Conservation (phyloP, 1,140 invertebrate genomes). For the Hyles vespertilio region DNA sequence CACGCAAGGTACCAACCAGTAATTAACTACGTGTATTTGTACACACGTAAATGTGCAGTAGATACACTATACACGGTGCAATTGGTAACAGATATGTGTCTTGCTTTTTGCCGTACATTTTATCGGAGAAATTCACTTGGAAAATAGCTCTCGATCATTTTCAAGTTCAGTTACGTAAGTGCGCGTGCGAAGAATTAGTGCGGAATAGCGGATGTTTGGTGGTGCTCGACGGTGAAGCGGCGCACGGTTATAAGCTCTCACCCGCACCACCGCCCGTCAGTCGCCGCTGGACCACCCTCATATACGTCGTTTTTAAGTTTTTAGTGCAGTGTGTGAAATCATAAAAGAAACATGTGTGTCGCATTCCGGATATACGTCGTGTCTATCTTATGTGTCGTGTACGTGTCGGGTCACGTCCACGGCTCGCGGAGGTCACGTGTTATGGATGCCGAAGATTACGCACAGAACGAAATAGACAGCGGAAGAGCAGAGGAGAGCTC, state of each 20-base stretch:
- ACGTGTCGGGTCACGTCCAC: slow-evolving; percentile 58
- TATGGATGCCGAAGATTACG: slow-evolving; percentile 58
- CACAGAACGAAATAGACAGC: slow-evolving; percentile 68
- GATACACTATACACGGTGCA: slow-evolving; percentile 29
- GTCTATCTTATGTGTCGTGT: slow-evolving; percentile 56
- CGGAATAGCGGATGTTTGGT: slow-evolving; percentile 75
- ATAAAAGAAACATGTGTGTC: slow-evolving; percentile 61
- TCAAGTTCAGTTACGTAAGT: slow-evolving; percentile 77
- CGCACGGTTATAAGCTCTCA: slow-evolving; percentile 72
- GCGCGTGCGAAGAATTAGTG: slow-evolving; percentile 74
- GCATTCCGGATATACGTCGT: slow-evolving; percentile 64
- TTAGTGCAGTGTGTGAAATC: slow-evolving; percentile 51
- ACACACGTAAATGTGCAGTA: slow-evolving; percentile 34
- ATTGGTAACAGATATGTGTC: slow-evolving; percentile 50
- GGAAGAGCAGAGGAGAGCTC: slow-evolving; percentile 68
- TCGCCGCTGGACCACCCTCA: slow-evolving; percentile 63
- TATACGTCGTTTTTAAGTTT: slow-evolving; percentile 53
- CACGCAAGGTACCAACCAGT: slow-evolving; percentile 57
- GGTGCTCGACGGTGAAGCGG: slow-evolving; percentile 60
- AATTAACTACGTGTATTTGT: too few relatives aligned
- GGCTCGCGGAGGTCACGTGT: slow-evolving; percentile 60
- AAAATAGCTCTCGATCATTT: slow-evolving; percentile 74
- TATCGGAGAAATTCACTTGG: slow-evolving; percentile 75
- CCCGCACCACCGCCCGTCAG: slow-evolving; percentile 57
- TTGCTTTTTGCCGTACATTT: slow-evolving; percentile 73